A percentile compares a stretch with the other conserved stretches of the same genome.
Evolutionary conservation across 2,888 invertebrate genomes (phyloP).

Genomic region (Colostygia pectinataria): DNA sequence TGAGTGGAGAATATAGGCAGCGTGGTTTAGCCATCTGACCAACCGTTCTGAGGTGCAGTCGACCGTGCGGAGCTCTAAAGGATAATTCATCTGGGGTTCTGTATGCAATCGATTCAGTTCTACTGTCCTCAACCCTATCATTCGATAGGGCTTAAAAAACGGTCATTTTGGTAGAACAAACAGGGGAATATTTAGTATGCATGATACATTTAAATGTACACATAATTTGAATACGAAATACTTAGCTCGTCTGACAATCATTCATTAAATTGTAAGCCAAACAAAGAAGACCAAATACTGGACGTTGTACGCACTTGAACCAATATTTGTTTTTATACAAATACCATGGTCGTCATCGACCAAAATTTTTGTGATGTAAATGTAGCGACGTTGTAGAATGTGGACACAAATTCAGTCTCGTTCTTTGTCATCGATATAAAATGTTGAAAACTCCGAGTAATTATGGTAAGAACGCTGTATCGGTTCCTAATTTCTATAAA

Average conservation of each 20-base stretch:
- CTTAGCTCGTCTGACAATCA: slow-evolving; percentile 64
- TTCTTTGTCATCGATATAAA: slow-evolving; percentile 50
- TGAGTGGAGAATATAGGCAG: slow-evolving; percentile 64
- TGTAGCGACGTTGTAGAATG: slow-evolving; percentile 55
- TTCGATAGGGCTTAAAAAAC: slow-evolving; percentile 17
- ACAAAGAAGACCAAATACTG: slow-evolving; percentile 70
- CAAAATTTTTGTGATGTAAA: slow-evolving; percentile 75
- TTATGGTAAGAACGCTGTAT: slow-evolving; percentile 25
- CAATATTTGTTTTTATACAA: slow-evolving; percentile 80
- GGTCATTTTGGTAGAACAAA: slow-evolving; percentile 5
- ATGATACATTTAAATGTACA: slow-evolving; percentile 45
- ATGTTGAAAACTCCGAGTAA: slow-evolving; percentile 43
- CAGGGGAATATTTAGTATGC: slow-evolving; percentile 14
- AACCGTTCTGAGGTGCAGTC: slow-evolving; percentile 65
- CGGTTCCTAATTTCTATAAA: slow-evolving; percentile 43
- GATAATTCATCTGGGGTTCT: slow-evolving; percentile 67
- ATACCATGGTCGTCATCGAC: slow-evolving; percentile 73
- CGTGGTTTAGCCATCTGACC: slow-evolving; percentile 64
- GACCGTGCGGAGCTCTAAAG: slow-evolving; percentile 69
- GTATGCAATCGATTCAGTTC: slow-evolving; percentile 54
- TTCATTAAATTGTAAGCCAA: slow-evolving; percentile 75
- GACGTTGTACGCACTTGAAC: slow-evolving; percentile 74
- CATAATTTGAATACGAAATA: slow-evolving; percentile 54
- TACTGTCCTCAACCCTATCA: slow-evolving; percentile 37
- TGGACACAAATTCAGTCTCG: slow-evolving; percentile 57